Evolutionary conservation across 2,113 vertebrate species (phyloP).

Genomic region (Echinops telfairi): DNA sequence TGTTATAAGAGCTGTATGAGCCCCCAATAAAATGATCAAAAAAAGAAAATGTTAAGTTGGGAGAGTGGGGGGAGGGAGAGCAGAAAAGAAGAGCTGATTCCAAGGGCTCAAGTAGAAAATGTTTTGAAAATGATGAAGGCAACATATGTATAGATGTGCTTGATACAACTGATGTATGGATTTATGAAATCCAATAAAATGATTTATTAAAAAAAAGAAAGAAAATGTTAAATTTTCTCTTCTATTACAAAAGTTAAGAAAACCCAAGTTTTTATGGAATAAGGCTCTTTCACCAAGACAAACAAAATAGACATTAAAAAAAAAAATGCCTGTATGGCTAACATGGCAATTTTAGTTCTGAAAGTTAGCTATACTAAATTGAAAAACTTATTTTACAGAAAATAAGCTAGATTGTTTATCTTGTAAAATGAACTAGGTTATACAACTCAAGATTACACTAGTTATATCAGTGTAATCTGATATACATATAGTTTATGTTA

Average conservation of each 20-base stretch:
- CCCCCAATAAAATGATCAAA: no score
- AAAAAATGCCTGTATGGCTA: not conserved
- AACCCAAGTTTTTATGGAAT: not conserved
- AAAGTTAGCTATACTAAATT: not conserved
- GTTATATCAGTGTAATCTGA: not conserved
- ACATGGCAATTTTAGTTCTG: not conserved
- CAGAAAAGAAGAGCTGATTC: no score
- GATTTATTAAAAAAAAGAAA: no score
- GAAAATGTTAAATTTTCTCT: not conserved
- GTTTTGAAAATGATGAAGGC: no score
- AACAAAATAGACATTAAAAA: not conserved
- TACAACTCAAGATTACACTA: not conserved
- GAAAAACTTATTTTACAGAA: slow-evolving; percentile 46
- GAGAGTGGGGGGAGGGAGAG: no score
- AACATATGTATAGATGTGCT: no score
- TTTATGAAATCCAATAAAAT: no score
- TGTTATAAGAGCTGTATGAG: no score
- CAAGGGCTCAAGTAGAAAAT: no score
- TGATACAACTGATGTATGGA: no score
- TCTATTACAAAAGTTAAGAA: slow-evolving; percentile 41
- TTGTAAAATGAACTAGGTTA: slow-evolving; percentile 34
- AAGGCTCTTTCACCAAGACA: slow-evolving; percentile 16
- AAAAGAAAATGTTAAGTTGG: no score
- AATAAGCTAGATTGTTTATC: slow-evolving; percentile 15
- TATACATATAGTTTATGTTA: not conserved